phyloP scores from a whole-genome alignment of 1,140 invertebrate species.

The Spodoptera frugiperda region DNA sequence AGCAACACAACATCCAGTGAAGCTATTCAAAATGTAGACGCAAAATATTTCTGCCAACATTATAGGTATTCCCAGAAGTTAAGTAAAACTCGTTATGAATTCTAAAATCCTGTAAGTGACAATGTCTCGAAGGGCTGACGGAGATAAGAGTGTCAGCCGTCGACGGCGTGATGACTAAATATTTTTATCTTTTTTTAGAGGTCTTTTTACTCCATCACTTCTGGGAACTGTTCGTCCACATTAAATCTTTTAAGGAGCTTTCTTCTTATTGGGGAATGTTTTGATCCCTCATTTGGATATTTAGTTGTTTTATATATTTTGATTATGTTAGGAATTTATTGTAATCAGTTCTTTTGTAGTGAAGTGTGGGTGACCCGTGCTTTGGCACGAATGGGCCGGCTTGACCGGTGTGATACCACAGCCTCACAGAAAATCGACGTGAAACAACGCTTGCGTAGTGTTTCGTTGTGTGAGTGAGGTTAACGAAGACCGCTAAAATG shows the following conservation, averaged over 20 bases:
- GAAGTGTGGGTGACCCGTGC: no score
- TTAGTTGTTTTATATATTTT: conserved; percentile 8
- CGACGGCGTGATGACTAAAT: conserved; percentile 10
- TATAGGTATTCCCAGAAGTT: background rate
- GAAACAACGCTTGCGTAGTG: no score
- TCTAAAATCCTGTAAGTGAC: conserved; percentile 23
- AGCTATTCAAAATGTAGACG: background rate
- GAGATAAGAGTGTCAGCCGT: conserved; percentile 25
- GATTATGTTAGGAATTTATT: background rate
- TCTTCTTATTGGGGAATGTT: conserved; percentile 12
- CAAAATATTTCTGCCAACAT: conserved; percentile 1
- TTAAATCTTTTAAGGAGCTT: conserved; percentile 31
- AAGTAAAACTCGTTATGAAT: conserved; percentile 18
- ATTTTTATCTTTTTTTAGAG: conserved; percentile 25
- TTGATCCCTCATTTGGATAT: background rate
- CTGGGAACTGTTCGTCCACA: conserved; percentile 8
- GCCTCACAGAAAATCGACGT: no score
- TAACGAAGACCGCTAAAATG: no score
- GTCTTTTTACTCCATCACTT: conserved; percentile 8
- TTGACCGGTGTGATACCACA: no score
- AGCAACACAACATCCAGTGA: no score
- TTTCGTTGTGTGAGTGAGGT: no score
- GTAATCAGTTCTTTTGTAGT: background rate
- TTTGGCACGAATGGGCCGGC: no score
- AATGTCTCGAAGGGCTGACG: conserved; percentile 13